Evolutionary conservation across 2,113 vertebrate genomes (phyloP).

Genomic region (Dromaius novaehollandiae): DNA sequence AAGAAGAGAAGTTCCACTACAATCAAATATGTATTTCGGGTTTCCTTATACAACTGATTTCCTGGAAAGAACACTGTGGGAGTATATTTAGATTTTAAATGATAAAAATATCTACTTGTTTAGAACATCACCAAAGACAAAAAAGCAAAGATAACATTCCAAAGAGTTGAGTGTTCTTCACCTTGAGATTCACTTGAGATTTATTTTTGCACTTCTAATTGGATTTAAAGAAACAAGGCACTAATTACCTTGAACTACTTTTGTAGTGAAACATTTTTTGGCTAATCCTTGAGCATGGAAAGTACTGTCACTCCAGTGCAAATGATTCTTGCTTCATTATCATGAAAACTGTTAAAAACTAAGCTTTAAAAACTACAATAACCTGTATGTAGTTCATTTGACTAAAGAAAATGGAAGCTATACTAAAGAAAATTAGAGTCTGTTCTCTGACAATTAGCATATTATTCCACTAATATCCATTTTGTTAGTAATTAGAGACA

Average conservation of each 20-base stretch:
- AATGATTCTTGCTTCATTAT: neutral
- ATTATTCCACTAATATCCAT: neutral
- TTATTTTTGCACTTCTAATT: constrained; percentile 68
- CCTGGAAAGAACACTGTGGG: constrained; percentile 31
- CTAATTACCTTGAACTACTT: constrained; percentile 76
- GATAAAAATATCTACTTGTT: constrained; percentile 49
- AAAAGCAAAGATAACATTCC: constrained; percentile 1
- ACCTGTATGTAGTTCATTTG: neutral
- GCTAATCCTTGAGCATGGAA: constrained; percentile 65
- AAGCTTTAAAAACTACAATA: neutral
- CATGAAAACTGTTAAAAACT: neutral
- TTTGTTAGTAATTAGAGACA: neutral
- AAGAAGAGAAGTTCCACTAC: neutral
- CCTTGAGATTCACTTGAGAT: constrained; percentile 71
- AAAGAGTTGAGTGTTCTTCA: constrained; percentile 59
- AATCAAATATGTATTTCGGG: neutral
- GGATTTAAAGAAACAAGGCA: constrained; percentile 67
- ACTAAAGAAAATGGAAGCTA: neutral
- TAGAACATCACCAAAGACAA: constrained; percentile 48
- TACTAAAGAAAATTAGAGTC: neutral
- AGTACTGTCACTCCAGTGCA: neutral
- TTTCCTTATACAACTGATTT: neutral
- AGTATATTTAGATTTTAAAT: constrained; percentile 13
- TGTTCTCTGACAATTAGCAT: neutral
- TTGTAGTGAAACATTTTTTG: constrained; percentile 44